Base-by-base conservation (phyloP, 2,888 invertebrate species). In the Oithona nana region DNA sequence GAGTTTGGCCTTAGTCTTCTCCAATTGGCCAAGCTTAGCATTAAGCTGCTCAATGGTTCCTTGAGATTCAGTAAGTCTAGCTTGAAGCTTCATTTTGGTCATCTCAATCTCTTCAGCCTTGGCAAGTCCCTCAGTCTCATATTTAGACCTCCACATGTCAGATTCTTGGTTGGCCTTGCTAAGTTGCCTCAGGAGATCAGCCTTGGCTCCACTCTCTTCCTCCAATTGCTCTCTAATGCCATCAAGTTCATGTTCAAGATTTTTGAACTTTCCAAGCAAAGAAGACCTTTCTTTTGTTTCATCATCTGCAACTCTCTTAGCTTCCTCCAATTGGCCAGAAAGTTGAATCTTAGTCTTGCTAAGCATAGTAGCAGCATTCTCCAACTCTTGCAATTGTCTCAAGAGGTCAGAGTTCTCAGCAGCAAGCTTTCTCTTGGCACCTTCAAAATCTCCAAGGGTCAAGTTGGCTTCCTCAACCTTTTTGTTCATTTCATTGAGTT, bases 161-260 rank as follows among this genome's bases (percentile, higher is more conserved):
- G 92, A 81, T 75, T 97, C 97, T 71, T 88, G 87, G 75, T 95
- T 94, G 71, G 94, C 89, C 80, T 97, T 97, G 83, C 92, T 90
- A 74, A 98, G 83, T 78, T 95, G 97, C 74, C 97, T 84, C 80
- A 95, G 94, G 70, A 97, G 81, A 75, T 99, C 98, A 75, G 90
- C 89, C 80, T 94, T 95, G 76, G 88, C 90, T 77, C 97, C 95
- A 68, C 90, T 89, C 78, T 98, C 98, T 76, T 98, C 98, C 75
- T 99, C 98, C 69, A 95, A 86, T 78, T 95, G 94, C 78, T 98
- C 98, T 73, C 94, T 88, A 75, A 95, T 85, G 80, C 73, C 73
- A 66, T 80, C 79, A 56, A 78, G 69, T 68, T 79, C 79, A 66
- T 77, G 73, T 65, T 74, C 73, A 64, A 78, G 70, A 70, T 77